These are phyloP conservation scores for Pagrus major DNA, from an alignment of 2,113 vertebrate genomes.

Conservation along the genomic window DNA sequence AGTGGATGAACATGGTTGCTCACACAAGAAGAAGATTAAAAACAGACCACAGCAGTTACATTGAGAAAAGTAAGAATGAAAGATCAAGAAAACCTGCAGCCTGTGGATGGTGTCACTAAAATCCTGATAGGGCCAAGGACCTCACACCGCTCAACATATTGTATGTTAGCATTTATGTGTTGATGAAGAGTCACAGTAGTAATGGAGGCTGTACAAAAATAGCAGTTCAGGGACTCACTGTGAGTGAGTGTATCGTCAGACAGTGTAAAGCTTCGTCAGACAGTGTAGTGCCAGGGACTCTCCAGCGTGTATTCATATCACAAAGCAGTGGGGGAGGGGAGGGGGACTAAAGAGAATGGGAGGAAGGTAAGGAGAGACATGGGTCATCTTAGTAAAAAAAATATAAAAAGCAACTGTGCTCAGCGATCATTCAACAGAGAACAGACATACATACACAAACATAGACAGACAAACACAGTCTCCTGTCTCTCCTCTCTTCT, in stretches of 20 bases:
- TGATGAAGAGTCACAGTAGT: conserved; percentile 17
- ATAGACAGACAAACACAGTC: background rate
- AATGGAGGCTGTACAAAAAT: conserved; percentile 42
- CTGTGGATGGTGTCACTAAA: background rate
- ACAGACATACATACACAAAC: conserved; percentile 9
- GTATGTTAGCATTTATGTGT: background rate
- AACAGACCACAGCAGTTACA: background rate
- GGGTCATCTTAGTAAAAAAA: conserved; percentile 38
- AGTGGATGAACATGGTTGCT: background rate
- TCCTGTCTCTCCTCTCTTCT: conserved; percentile 6
- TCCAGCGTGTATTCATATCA: conserved; percentile 45
- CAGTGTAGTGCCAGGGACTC: conserved; percentile 31
- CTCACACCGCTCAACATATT: background rate
- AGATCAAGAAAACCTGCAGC: too few species aligned
- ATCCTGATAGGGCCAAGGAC: background rate
- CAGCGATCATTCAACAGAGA: conserved; percentile 29
- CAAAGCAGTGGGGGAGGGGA: conserved; percentile 1
- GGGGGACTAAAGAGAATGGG: conserved; percentile 5
- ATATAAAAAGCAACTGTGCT: conserved; percentile 40
- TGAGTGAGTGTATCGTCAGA: background rate
- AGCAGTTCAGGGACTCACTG: conserved; percentile 12
- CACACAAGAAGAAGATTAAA: background rate
- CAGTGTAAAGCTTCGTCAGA: background rate
- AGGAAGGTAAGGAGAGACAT: conserved; percentile 6
- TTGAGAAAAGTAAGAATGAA: background rate